A percentile compares a stretch with the other conserved stretches of the same genome.
These are phyloP conservation scores for Allobates femoralis DNA, from an alignment of 2,797 vertebrate species.

Conservation along the genomic window DNA sequence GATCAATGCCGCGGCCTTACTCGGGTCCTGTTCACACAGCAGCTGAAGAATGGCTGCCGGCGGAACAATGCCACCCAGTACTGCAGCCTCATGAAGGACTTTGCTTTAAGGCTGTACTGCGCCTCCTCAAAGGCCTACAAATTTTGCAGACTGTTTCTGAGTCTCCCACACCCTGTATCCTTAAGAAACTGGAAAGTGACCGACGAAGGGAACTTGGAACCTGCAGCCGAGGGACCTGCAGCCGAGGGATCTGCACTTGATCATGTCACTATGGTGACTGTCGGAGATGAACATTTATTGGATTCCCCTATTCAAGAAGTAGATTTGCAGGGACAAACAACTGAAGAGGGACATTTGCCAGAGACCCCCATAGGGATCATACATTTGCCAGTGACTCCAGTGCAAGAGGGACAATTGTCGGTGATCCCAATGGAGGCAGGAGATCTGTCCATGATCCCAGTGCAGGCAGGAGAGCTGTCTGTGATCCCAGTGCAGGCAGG, in stretches of 20 bases:
- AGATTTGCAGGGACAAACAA: background rate
- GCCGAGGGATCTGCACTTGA: no score
- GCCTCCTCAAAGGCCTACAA: conserved; percentile 42
- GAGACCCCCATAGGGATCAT: background rate
- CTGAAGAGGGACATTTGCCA: background rate
- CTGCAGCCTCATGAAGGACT: conserved; percentile 25
- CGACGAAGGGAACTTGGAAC: background rate
- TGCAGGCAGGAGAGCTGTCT: background rate
- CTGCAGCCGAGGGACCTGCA: background rate
- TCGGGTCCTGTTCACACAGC: conserved; percentile 19
- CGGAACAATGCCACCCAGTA: conserved; percentile 31
- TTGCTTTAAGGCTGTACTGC: conserved; percentile 13
- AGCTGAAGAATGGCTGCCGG: conserved; percentile 26
- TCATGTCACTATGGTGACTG: no score
- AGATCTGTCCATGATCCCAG: background rate
- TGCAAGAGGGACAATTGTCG: background rate
- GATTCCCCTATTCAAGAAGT: background rate
- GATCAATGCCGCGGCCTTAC: conserved; percentile 39
- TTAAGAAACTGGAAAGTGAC: conserved; percentile 32
- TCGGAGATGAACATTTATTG: background rate
- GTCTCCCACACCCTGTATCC: conserved; percentile 33
- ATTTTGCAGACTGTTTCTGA: conserved; percentile 32
- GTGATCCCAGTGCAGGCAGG: background rate
- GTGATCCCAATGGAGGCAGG: background rate
- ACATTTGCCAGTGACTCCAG: background rate